Evolutionary conservation across 2,888 invertebrate species (phyloP), one percentile per base, ranked within the genome.

Genomic region (Actias luna): DNA sequence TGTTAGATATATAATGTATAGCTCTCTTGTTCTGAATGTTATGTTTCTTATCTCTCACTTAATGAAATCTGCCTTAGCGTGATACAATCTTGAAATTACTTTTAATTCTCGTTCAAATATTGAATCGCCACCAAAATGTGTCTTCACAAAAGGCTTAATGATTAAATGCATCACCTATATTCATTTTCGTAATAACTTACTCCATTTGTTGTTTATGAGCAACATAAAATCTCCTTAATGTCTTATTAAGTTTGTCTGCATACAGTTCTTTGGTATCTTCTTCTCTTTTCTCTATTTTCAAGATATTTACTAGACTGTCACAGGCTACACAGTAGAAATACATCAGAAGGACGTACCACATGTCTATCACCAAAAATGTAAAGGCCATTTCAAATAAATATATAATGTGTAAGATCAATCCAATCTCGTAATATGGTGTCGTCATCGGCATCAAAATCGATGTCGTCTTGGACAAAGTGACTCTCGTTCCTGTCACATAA

Each of bases 281-380:
- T 1, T 46, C 59, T 1, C 29, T 29, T 60, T 64, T 76, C 3
- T 75, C 59, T 0, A 83, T 68, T 3, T 72, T 46, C 59, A 90
- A 67, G 2, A 71, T 64, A 39, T 77, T 74, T 1, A 68, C 67
- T n/a, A 81, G 70, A 60, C 78, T 74, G 16, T 87, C 83, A 61
- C 72, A 73, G 0, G 85, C 77, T 10, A 68, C 65, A 60, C 84
- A 82, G 33, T 83, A 77, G 35, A 86, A 81, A 58, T 73, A 77
- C 65, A 84, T 73, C 0, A 86, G 60, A 1, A 85, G 39, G 22
- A 85, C 75, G 59, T 86, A 88, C 87, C 88, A 90, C 67, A 87
- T 72, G 60, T 90, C 88, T 22, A 79, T 64, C 0, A 75, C 62
- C 2, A 83, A 67, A 12, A 82, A 74, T 0, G 78, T 77, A 8